A percentile compares a stretch with the other conserved stretches of the same genome.
Evolutionary conservation across 1,140 invertebrate genomes (phyloP).

Genomic region (Eufriesea mexicana): DNA sequence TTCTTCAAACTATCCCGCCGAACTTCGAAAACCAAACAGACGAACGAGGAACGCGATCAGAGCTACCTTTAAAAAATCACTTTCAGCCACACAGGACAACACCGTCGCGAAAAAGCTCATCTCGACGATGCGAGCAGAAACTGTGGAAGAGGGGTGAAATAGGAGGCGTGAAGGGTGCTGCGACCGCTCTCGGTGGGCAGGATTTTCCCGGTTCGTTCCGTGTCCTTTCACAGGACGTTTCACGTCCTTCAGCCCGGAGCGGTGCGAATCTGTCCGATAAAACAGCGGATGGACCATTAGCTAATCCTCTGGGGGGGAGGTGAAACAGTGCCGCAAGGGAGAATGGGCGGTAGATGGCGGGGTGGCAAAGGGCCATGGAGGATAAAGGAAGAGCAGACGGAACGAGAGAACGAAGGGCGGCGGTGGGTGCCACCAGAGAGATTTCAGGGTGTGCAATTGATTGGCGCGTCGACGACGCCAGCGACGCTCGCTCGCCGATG

Average conservation of each 20-base stretch:
- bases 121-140: not conserved
- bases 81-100: not conserved
- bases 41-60: rapidly evolving
- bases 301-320: slow-evolving; percentile 77
- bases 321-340: slow-evolving; percentile 72
- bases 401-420: slow-evolving; percentile 55
- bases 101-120: not conserved
- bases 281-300: slow-evolving; percentile 80
- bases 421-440: slow-evolving; percentile 62
- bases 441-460: slow-evolving; percentile 79
- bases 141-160: not conserved
- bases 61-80: not conserved
- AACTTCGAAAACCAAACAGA: not conserved
- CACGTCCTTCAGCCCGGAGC: slow-evolving; percentile 60
- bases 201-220: slow-evolving; percentile 56
- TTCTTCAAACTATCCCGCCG: too few species aligned
- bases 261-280: slow-evolving; percentile 80
- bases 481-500: slow-evolving; percentile 55
- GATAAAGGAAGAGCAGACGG: slow-evolving; percentile 59
- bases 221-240: slow-evolving; percentile 54
- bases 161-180: not conserved
- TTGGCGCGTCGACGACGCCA: slow-evolving; percentile 74
- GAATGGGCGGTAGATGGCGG: not conserved
- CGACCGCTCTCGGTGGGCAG: slow-evolving; percentile 42
- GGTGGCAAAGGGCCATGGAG: slow-evolving; percentile 19